A percentile compares a stretch with the other conserved stretches of the same genome.
Evolutionary conservation across 2,888 invertebrate genomes (phyloP).

Genomic region (Opisthograptis luteolata): DNA sequence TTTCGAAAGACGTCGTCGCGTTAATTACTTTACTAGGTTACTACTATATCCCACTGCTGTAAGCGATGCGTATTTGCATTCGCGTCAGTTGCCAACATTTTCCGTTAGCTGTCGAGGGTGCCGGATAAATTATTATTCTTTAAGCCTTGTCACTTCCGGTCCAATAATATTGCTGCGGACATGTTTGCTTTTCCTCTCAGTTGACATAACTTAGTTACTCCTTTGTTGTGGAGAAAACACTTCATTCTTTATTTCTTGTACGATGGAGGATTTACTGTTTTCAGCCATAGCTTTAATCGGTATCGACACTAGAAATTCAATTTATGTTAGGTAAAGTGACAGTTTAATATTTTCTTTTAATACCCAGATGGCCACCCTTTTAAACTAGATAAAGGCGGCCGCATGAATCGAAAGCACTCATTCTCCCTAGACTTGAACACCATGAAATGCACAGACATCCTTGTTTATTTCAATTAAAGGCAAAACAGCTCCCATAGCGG

Average conservation of each 20-base stretch:
- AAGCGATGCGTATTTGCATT: conserved; percentile 35
- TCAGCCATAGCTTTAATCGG: too few species aligned
- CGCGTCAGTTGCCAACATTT: conserved; percentile 32
- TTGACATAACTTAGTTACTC: background rate
- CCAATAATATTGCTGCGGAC: conserved; percentile 20
- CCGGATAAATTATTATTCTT: conserved; percentile 29
- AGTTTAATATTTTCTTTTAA: background rate
- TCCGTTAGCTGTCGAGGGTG: conserved; percentile 25
- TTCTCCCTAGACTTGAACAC: conserved; percentile 1
- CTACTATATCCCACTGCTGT: conserved; percentile 18
- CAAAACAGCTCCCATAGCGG: conserved; percentile 11
- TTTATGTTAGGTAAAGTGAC: too few species aligned
- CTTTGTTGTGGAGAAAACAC: too few species aligned
- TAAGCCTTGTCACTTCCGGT: conserved; percentile 25
- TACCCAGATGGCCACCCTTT: background rate
- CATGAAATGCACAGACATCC: conserved; percentile 9
- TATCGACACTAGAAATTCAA: too few species aligned
- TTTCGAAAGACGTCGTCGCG: conserved; percentile 7
- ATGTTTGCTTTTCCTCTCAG: conserved; percentile 7
- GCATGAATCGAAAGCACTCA: conserved; percentile 10
- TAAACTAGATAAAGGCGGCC: conserved; percentile 1
- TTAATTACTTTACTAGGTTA: conserved; percentile 27
- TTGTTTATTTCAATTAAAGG: conserved; percentile 19
- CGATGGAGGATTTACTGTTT: too few species aligned
- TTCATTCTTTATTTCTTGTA: too few species aligned